Conservation (phyloP, 2,888 invertebrate species). For the Mimumesa dahlbomi region DNA sequence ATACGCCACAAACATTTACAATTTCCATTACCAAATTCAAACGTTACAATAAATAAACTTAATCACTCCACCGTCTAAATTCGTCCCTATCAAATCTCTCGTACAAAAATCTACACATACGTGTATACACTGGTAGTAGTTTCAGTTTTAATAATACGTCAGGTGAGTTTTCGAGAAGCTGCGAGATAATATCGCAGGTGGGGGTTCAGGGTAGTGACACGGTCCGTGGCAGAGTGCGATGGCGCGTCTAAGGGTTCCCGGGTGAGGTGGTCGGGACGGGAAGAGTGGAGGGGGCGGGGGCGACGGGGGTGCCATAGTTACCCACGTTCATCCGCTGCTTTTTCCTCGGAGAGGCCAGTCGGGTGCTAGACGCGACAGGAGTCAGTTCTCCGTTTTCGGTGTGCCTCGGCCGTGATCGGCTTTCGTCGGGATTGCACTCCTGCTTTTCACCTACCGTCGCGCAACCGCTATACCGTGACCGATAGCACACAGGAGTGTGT, state of each 20-base stretch:
- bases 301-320: conserved; percentile 41
- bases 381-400: conserved; percentile 35
- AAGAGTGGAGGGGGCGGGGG: conserved; percentile 15
- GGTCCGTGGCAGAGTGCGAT: conserved; percentile 37
- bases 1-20: too few relatives aligned
- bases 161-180: conserved; percentile 5
- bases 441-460: conserved; percentile 8
- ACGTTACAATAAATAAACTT: too few relatives aligned
- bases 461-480: conserved; percentile 8
- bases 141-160: conserved; percentile 19
- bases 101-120: too few relatives aligned
- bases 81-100: too few relatives aligned
- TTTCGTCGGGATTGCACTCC: conserved; percentile 42
- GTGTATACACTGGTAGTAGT: too few relatives aligned
- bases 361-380: conserved; percentile 61
- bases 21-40: too few relatives aligned
- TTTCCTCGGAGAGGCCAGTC: conserved; percentile 67
- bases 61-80: too few relatives aligned
- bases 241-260: conserved; percentile 25
- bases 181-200: not conserved
- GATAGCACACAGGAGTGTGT: too few relatives aligned
- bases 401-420: conserved; percentile 47
- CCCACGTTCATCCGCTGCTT: conserved; percentile 55
- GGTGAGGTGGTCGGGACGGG: conserved; percentile 16
- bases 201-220: conserved; percentile 52